Evolutionary conservation across 2,888 invertebrate genomes (phyloP).

Genomic region (Drosophila melanocephala): DNA sequence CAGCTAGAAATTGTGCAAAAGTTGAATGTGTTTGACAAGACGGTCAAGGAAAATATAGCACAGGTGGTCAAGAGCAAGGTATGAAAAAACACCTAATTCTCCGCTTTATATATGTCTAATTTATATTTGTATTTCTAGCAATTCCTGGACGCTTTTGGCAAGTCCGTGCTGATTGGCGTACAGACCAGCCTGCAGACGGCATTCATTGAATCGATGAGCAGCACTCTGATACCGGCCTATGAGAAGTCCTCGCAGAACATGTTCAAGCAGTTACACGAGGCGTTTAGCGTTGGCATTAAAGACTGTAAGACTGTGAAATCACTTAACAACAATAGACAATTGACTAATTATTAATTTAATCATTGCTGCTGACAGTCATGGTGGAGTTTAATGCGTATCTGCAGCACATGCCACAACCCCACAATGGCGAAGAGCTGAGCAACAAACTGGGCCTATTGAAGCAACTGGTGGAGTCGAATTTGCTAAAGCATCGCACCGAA

Average conservation of each 20-base stretch:
- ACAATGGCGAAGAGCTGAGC: constrained; percentile 82
- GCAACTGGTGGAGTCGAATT: constrained; percentile 80
- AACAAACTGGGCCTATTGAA: constrained; percentile 82
- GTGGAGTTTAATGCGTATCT: constrained; percentile 86
- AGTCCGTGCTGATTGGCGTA: constrained; percentile 89
- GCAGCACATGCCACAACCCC: constrained; percentile 85
- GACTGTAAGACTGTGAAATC: constrained; percentile 89
- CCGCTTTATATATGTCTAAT: background rate
- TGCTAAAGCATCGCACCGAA: constrained; percentile 80
- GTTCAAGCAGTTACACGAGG: constrained; percentile 95
- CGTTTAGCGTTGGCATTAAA: constrained; percentile 94
- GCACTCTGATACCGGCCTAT: constrained; percentile 93
- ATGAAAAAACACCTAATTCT: constrained; percentile 41
- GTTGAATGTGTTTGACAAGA: constrained; percentile 90
- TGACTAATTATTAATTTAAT: background rate
- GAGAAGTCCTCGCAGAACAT: constrained; percentile 94
- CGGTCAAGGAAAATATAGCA: constrained; percentile 92
- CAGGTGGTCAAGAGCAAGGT: constrained; percentile 93
- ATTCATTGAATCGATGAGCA: constrained; percentile 92
- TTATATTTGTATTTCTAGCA: constrained; percentile 86
- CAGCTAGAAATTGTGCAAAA: constrained; percentile 91
- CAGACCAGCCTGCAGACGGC: constrained; percentile 91
- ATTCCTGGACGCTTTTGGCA: constrained; percentile 91
- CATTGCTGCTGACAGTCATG: constrained; percentile 84
- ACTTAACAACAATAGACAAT: background rate